Evolutionary conservation across 2,888 invertebrate species (phyloP), one percentile per base, ranked within the genome.

Genomic region (Villa cingulata): DNA sequence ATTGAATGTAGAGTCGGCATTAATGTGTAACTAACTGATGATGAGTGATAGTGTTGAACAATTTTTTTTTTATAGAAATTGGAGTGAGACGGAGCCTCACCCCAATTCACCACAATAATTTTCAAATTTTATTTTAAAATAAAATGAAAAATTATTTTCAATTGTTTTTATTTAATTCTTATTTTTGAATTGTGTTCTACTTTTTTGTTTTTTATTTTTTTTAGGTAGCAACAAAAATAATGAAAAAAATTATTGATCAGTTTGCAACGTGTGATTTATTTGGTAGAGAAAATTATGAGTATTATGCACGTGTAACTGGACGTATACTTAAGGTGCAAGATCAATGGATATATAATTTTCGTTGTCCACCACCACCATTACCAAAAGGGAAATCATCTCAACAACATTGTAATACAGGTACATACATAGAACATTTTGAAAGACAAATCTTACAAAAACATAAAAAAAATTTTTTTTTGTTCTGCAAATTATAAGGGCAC

Each of bases 201-300:
- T 15, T 27, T n/a, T 41, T 46, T 40, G 34, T 43, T 37, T 43
- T 42, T 46, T 27, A 38, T 32, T 49, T 37, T 40, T 29, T 37
- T 51, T 66, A 92, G 88, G 85, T 90, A 64, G 95, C 96, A 55
- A 94, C 95, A 34, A 80, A 86, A 60, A 90, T 97, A 55, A 92
- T 96, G 86, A 90, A 94, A 63, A 87, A 94, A 66, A 80, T 97
- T 68, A 96, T 97, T 60, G 94, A 95, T 69, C 91, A 94, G 72
- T 97, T 95, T 74, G 94, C 95, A 50, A 86, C 90, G 34, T 87
- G 89, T 53, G 90, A 95, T 69, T 76, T 97, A 57, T 97, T 97
- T 69, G 96, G 96, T 2, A 79, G 87, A 43, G 86, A 86, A 52
- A 91, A 91, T 71, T 95, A 95, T 67, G 92, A 92, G 70, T 95